A percentile compares a stretch with the other conserved stretches of the same genome.
phyloP scores from a whole-genome alignment of 2,888 invertebrate species.

The Sinelater perroti region DNA sequence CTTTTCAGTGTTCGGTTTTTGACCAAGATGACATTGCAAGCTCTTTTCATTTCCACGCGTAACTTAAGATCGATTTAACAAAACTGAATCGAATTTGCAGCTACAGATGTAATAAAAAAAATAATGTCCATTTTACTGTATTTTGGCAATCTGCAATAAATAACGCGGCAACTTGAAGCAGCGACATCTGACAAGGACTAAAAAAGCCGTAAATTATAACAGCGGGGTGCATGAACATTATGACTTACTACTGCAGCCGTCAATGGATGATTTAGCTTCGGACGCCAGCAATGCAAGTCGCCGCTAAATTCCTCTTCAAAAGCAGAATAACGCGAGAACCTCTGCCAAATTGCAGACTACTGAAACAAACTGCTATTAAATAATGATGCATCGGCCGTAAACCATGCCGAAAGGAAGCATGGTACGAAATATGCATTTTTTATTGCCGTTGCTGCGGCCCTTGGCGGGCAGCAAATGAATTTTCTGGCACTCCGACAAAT shows the following conservation, averaged over 20 bases:
- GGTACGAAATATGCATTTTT: conserved; percentile 18
- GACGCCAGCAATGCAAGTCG: conserved; percentile 1
- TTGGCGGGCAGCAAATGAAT: conserved; percentile 21
- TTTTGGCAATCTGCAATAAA: no score
- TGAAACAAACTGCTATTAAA: conserved; percentile 8
- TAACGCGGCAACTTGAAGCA: no score
- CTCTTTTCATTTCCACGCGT: no score
- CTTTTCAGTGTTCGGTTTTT: no score
- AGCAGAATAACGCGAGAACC: background rate
- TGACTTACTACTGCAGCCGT: background rate
- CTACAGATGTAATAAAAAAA: no score
- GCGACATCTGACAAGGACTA: no score
- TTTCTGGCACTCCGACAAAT: conserved; percentile 19
- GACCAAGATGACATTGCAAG: no score
- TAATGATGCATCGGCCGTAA: conserved; percentile 20
- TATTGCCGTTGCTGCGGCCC: conserved; percentile 5
- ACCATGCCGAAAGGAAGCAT: conserved; percentile 12
- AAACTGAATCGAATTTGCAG: no score
- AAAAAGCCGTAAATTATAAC: no score
- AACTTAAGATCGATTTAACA: no score
- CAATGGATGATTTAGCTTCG: background rate
- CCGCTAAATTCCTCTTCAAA: conserved; percentile 4
- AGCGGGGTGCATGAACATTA: no score
- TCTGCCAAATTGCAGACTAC: conserved; percentile 8
- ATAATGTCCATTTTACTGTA: no score